A percentile compares a stretch with the other conserved stretches of the same genome.
These are phyloP conservation scores for Plestiodon gilberti DNA, from an alignment of 2,113 vertebrate species.

Conservation along the genomic window DNA sequence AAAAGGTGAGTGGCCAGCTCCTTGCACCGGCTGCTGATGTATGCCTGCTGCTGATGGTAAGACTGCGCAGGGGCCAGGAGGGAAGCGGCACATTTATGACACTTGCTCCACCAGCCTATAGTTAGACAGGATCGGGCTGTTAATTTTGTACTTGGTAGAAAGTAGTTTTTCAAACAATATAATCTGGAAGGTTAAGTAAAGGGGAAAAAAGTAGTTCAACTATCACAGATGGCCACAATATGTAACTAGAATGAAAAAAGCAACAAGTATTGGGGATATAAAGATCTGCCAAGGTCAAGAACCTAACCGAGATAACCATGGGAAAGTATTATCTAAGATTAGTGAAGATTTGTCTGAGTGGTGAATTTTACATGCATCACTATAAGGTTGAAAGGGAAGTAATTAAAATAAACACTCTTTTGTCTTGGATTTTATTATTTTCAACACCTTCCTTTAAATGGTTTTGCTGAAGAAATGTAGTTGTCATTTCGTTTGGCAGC, in stretches of 20 bases:
- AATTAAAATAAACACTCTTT: background rate
- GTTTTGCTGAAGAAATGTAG: background rate
- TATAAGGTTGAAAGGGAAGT: background rate
- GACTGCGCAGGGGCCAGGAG: too few species aligned
- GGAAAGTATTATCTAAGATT: conserved; percentile 24
- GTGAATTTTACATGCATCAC: background rate
- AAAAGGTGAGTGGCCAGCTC: too few species aligned
- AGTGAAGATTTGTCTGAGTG: background rate
- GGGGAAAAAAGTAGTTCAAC: background rate
- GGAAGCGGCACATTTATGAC: too few species aligned
- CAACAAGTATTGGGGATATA: background rate
- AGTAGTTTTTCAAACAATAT: background rate
- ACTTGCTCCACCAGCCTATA: too few species aligned
- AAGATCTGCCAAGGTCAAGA: background rate
- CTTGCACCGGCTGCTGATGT: too few species aligned
- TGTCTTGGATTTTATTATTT: conserved; percentile 1
- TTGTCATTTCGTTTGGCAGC: background rate
- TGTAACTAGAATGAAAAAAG: background rate
- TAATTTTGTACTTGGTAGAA: background rate
- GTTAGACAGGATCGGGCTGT: too few species aligned
- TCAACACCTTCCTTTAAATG: background rate
- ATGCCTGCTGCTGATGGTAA: too few species aligned
- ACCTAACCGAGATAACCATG: conserved; percentile 5
- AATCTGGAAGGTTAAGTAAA: background rate
- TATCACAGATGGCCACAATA: background rate